Base-by-base conservation (phyloP, 1,140 invertebrate genomes). In the Scylla paramamosain region DNA sequence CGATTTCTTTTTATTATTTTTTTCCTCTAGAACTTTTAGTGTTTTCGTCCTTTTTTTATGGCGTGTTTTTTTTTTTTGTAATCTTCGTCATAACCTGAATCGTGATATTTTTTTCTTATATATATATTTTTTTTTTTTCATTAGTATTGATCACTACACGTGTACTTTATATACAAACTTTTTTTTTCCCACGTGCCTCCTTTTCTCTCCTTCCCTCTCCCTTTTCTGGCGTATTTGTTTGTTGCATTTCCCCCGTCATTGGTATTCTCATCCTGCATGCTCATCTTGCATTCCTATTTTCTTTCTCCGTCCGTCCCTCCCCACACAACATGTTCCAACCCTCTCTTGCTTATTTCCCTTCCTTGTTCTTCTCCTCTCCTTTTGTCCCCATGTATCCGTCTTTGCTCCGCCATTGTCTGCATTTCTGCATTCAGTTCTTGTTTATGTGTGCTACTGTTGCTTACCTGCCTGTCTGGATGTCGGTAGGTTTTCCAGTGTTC, bases 241-340 rank as follows among this genome's bases (percentile, higher is more conserved):
- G 67, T 16, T 88, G 32, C 86, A 16, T 29, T 12, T 88, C 86
- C 45, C 29, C 86, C 86, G 20, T 32, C 45, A 46, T 88, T 88
- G 28, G 31, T 46, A 46, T 90, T 90, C 48, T 90, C 45, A 25
- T 88, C 88, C 88, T n/a, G 32, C 45, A 39, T 45, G 39, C 88
- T 77, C 67, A 77, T 77, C 67, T n/a, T 77, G 67, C 67, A 77
- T 77, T 77, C 67, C 67, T 77, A 25, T n/a, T 77, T n/a, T n/a
- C 67, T n/a, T 77, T n/a, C 52, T 20, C 39, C 39, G 2, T 20
- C 67, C 67, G 6, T 25, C 25, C 67, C 67, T 77, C 67, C 67
- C 67, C 67, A 77, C 67, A 77, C 8, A 12, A 59, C 52, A 59
- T 12, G 52, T 59, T 59, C 52, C 52, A 20, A 59, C n/a, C 88